These are phyloP conservation scores for Peribatodes rhomboidaria DNA, from an alignment of 2,888 invertebrate species.

Conservation along the genomic window DNA sequence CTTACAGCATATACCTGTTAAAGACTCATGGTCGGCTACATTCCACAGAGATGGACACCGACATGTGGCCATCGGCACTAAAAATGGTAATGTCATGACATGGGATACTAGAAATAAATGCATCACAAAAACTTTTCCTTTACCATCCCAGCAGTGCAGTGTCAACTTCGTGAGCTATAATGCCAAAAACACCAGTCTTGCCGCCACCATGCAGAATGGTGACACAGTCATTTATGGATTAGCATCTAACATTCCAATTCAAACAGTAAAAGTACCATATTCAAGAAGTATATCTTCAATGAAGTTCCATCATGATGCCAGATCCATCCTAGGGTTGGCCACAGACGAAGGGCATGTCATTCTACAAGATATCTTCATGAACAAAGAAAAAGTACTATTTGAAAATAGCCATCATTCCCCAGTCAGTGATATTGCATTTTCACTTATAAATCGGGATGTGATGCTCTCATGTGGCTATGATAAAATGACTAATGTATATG, in stretches of 20 bases:
- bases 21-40: constrained; percentile 80
- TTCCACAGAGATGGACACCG: constrained; percentile 81
- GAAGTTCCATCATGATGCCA: constrained; percentile 81
- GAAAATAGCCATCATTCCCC: constrained; percentile 85
- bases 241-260: constrained; percentile 79
- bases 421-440: constrained; percentile 86
- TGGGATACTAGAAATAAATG: constrained; percentile 83
- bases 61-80: constrained; percentile 78
- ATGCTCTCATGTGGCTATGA: constrained; percentile 86
- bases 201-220: constrained; percentile 80
- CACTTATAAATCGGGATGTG: constrained; percentile 84
- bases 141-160: constrained; percentile 70
- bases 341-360: constrained; percentile 83
- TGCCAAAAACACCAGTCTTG: constrained; percentile 80
- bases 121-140: constrained; percentile 78
- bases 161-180: constrained; percentile 80
- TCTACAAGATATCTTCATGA: constrained; percentile 76
- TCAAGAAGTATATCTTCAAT: constrained; percentile 80
- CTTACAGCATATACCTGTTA: constrained; percentile 78
- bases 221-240: constrained; percentile 82
- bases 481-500: constrained; percentile 85
- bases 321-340: constrained; percentile 78
- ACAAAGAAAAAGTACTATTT: constrained; percentile 79
- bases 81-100: constrained; percentile 79
- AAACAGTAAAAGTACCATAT: constrained; percentile 73